Conservation (phyloP, 2,797 vertebrate species). For the Eurystomus glaucurus region DNA sequence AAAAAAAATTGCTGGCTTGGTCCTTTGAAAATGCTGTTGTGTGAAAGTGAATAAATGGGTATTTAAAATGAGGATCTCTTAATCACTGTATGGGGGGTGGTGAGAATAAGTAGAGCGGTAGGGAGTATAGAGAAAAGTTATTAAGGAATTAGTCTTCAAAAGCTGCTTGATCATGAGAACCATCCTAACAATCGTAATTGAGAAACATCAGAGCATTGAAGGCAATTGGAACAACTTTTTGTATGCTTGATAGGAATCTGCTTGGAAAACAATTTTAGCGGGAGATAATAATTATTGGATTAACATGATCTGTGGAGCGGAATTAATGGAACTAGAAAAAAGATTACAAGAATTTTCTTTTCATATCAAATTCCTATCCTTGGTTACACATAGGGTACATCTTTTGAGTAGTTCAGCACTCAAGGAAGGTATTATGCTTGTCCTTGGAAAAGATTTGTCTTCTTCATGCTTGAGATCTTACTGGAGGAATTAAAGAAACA, state of each 20-base stretch:
- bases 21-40: not conserved
- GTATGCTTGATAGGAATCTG: constrained; percentile 3
- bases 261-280: not conserved
- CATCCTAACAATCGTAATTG: not conserved
- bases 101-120: not conserved
- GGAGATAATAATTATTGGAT: not conserved
- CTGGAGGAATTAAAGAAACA: not conserved
- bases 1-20: not conserved
- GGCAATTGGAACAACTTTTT: constrained; percentile 5
- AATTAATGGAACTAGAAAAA: constrained; percentile 18
- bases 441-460: not conserved
- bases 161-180: constrained; percentile 3
- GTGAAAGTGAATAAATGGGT: not conserved
- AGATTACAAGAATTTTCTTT: not conserved
- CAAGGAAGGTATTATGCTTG: not conserved
- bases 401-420: not conserved
- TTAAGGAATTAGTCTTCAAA: constrained; percentile 4
- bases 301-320: not conserved
- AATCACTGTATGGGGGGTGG: not conserved
- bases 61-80: not conserved
- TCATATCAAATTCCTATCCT: not conserved
- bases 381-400: not conserved
- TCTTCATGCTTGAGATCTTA: not conserved
- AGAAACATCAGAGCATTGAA: constrained; percentile 31
- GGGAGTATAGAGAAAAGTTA: not conserved